Base-by-base conservation (phyloP, 1,140 invertebrate genomes). In the Laodelphax striatellus region DNA sequence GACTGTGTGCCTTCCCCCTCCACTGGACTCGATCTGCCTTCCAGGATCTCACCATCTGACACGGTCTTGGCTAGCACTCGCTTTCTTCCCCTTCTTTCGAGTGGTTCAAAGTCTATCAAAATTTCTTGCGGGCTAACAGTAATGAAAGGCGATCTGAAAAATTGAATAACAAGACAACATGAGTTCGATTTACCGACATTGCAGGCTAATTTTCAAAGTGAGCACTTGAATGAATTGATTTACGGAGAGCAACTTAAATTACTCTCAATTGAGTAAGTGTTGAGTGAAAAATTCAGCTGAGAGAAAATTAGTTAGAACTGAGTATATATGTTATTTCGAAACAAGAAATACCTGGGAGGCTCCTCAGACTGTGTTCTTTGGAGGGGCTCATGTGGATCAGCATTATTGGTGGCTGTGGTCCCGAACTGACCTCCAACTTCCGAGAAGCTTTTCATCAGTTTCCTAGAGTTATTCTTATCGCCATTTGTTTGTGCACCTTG, bases 401-500 rank as follows among this genome's bases (percentile, higher is more conserved):
- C 54, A 14, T 41, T n/a, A 17, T 43, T 19, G 6, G 57, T 52
- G 17, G 75, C 61, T 10, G 74, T 72, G 42, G 69, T 71, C 0
- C 75, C 73, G 60, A 81, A 74, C 72, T 76, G 74, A 34, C 75
- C 77, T 5, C 82, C 82, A 21, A 86, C 87, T 74, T 92, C 88
- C 1, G 88, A 92, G 65, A 86, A 86, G 64, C 88, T 91, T 73
- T 92, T 92, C 14, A 84, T 86, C 52, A 92, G 73, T 73, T 86
- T 86, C 62, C 88, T 75, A 16, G 82, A 80, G 58, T 80, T 80
- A 24, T 80, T 77, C 22, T 82, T 75, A 19, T 84, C 75, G 1
- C 89, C 88, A 73, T 92, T 92, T 1, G 90, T 92, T 73, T 92
- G 90, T 8, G 90, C 89, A 19, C 88, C 89, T 70, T 92, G 89